Evolutionary conservation across 2,888 invertebrate species (phyloP), one percentile per base, ranked within the genome.

Genomic region (Acrobasis suavella): DNA sequence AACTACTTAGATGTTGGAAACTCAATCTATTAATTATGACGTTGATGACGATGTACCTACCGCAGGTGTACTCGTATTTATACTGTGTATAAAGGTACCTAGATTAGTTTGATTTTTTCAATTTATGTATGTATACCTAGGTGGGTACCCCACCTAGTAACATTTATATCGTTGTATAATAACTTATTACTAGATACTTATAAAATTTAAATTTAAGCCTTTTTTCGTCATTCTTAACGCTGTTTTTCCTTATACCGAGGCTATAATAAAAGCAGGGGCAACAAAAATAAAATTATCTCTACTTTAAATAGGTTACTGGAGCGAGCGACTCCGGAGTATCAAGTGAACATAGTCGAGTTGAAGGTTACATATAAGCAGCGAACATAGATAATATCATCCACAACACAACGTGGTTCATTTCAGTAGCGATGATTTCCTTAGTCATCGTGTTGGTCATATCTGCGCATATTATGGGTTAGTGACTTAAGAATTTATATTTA

Each of bases 381-480:
- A 32, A 42, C 17, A 22, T 56, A 56, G 56, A 56, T 56, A 56
- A 42, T 14, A 56, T 56, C 42, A 22, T 16, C 2, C 56, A 56
- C 39, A 22, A 56, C 56, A 56, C 39, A 22, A 56, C 42, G 42
- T 12, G 8, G 56, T 42, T 56, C 42, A 42, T 42, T 22, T 56
- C 42, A 56, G 56, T 56, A 17, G 56, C 56, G 39, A 42, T 56
- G 56, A 42, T 56, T 42, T 42, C 42, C 14, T 56, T 56, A 42
- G 56, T 56, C 56, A 56, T 56, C 17, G 56, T 56, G 22, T 56
- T 56, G 56, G 39, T 56, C 15, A 42, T 56, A 56, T 17, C 56
- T 10, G 42, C 56, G 42, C 56, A 56, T 46, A 22, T 56, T 12
- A 56, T 46, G 42, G 56, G 56, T 56, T 56, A 56, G 46, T 46